A percentile compares a stretch with the other conserved stretches of the same genome.
Conservation (phyloP, 2,888 invertebrate species). For the Spicauda simplicius region DNA sequence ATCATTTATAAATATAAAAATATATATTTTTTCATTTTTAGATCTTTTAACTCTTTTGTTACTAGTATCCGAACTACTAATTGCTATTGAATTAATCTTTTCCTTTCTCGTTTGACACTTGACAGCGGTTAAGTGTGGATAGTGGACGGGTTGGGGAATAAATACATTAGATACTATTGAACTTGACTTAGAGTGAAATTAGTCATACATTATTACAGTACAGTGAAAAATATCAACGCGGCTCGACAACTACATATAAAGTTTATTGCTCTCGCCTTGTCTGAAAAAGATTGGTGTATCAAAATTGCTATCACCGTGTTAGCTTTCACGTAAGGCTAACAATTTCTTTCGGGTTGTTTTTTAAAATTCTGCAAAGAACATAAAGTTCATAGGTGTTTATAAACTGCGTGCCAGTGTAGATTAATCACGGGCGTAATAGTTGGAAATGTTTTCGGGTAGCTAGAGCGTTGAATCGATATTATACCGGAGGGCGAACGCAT, state of each 20-base stretch:
- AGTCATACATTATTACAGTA: conserved; percentile 40
- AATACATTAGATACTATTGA: conserved; percentile 18
- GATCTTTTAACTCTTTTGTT: background rate
- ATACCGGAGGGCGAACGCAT: conserved; percentile 56
- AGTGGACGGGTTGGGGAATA: conserved; percentile 35
- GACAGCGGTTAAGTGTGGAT: conserved; percentile 31
- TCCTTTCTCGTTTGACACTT: conserved; percentile 31
- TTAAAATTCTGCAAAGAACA: conserved; percentile 3
- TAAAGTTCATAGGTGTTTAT: conserved; percentile 54
- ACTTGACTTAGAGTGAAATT: conserved; percentile 43
- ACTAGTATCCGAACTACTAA: conserved; percentile 1
- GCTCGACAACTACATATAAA: background rate
- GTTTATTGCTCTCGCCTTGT: background rate
- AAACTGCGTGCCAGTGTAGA: conserved; percentile 44
- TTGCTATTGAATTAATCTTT: background rate
- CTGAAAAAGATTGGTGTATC: conserved; percentile 35
- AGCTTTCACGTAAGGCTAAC: conserved; percentile 45
- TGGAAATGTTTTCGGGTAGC: conserved; percentile 53
- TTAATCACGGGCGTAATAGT: conserved; percentile 42
- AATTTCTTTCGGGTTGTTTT: conserved; percentile 33
- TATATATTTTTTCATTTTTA: background rate
- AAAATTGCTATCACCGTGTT: conserved; percentile 41
- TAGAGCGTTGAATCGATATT: conserved; percentile 65
- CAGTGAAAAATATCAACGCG: conserved; percentile 6
- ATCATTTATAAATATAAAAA: too few relatives aligned